These are phyloP conservation scores for Sebastes fasciatus DNA, from an alignment of 2,113 vertebrate species.

Conservation along the genomic window DNA sequence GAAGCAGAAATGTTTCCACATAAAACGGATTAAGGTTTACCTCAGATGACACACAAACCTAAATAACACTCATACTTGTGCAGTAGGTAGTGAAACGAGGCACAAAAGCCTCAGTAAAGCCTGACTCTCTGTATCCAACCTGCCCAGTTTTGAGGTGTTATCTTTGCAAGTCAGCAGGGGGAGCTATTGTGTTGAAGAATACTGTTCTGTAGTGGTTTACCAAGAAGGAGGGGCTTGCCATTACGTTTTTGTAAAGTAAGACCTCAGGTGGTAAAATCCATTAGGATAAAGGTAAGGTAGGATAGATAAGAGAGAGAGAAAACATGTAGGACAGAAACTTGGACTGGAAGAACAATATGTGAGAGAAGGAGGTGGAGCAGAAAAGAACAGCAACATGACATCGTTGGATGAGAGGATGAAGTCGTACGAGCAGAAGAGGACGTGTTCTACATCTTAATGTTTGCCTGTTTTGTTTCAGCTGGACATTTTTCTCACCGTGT, in stretches of 20 bases:
- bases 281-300: constrained; percentile 58
- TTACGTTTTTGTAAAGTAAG: constrained; percentile 63
- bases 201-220: constrained; percentile 17
- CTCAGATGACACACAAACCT: not conserved
- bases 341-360: constrained; percentile 10
- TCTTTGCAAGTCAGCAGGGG: constrained; percentile 66
- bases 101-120: not conserved
- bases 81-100: not conserved
- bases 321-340: constrained; percentile 10
- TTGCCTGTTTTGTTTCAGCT: constrained; percentile 18
- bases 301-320: constrained; percentile 26
- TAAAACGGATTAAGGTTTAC: not conserved
- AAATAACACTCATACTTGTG: not conserved
- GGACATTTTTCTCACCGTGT: constrained; percentile 10
- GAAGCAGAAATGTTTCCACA: not conserved
- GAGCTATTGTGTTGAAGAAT: constrained; percentile 65
- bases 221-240: constrained; percentile 29
- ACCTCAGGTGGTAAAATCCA: constrained; percentile 68
- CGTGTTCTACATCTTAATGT: constrained; percentile 6
- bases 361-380: constrained; percentile 18
- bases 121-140: not conserved
- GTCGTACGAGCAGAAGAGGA: not conserved
- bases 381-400: constrained; percentile 16
- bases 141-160: not conserved
- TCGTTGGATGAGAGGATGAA: not conserved